These are phyloP conservation scores for Eonycteris spelaea DNA, from an alignment of 2,113 vertebrate species.

Conservation along the genomic window DNA sequence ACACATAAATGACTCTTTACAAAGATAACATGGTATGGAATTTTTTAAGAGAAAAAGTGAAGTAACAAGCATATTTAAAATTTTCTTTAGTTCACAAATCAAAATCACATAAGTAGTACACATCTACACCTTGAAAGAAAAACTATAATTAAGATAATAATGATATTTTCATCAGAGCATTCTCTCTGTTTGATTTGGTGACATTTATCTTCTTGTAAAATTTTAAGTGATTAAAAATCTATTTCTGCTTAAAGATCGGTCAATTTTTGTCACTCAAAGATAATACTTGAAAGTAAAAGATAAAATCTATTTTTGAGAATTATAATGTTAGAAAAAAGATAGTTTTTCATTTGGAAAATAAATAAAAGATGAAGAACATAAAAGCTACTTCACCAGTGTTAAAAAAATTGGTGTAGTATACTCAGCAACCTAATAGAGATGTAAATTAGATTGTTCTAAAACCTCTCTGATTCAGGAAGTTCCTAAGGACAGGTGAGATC, in stretches of 20 bases:
- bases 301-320: not conserved
- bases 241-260: conserved; percentile 19
- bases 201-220: conserved; percentile 26
- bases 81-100: not conserved
- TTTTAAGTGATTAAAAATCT: not conserved
- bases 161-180: conserved; percentile 30
- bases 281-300: not conserved
- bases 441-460: not conserved
- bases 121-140: not conserved
- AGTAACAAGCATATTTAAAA: not conserved
- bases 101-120: not conserved
- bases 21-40: not conserved
- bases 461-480: not conserved
- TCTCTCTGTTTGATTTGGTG: not conserved
- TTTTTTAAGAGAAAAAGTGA: not conserved
- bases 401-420: not conserved
- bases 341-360: not conserved
- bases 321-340: not conserved
- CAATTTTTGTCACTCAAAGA: not conserved
- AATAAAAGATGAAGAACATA: not conserved
- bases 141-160: conserved; percentile 15
- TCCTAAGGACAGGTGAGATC: not conserved
- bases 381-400: not conserved
- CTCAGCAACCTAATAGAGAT: not conserved
- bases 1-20: not conserved